Evolutionary conservation across 1,140 invertebrate genomes (phyloP), one percentile per base, ranked within the genome.

Genomic region (Plutomurus gul): DNA sequence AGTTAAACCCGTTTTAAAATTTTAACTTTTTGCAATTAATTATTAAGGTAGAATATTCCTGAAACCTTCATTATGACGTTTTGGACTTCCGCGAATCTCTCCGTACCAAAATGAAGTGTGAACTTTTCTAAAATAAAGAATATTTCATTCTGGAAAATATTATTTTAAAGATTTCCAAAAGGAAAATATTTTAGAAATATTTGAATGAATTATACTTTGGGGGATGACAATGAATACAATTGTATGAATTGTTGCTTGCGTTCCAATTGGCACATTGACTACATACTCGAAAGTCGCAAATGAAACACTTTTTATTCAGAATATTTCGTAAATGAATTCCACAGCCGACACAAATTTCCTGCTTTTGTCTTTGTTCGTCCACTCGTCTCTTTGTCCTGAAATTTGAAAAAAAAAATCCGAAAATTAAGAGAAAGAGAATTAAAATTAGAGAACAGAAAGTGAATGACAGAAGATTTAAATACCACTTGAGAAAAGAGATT

Each of bases 211-310:
- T 39, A 18, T 40, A 60, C 46, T 60, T 76, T 27, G 78, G 78
- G 0, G 78, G 71, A 43, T 80, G 78, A 76, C 78, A 80, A 36
- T 80, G 78, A 46, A 51, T 36, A 51, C 78, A 80, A 1, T 43
- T 71, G 11, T 65, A 75, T 4, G 78, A 65, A 74, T 80, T 80
- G n/a, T 72, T 80, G 18, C 16, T 71, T 11, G 3, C 18, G 39
- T 80, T 76, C 78, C 78, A 80, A 39, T 71, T 65, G 39, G 73
- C 78, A 47, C 78, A 80, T 0, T 16, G 6, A 30, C 75, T 75
- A 30, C 78, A 80, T 11, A 80, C 73, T 46, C 46, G 37, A 10
- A 76, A 56, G 36, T 56, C 51, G 60, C 78, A 80, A 43, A 75
- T 75, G 30, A 72, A 74, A 16, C 77, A 79, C 25, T 33, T 30